These are phyloP conservation scores for Dendronephthya gigantea DNA, from an alignment of 64 coral and sea anemone genomes.

Conservation along the genomic window DNA sequence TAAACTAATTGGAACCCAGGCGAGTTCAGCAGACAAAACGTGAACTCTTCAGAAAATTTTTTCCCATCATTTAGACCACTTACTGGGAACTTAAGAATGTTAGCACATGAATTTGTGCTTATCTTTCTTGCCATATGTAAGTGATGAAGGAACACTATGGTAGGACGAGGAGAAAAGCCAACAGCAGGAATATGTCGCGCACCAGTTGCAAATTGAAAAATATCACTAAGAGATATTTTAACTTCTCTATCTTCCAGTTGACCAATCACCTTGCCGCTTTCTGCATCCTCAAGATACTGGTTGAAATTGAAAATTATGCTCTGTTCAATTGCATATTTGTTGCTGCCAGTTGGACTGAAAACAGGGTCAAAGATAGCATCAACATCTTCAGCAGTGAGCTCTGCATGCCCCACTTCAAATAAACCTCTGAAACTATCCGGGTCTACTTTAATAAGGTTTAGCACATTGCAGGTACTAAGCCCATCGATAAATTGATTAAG, in stretches of 20 bases:
- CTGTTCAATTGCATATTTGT: neutral
- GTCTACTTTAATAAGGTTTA: constrained; percentile 15
- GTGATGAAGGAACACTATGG: constrained; percentile 6
- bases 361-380: neutral
- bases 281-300: constrained; percentile 25
- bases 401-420: neutral
- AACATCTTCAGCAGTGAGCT: neutral
- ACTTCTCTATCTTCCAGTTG: constrained; percentile 4
- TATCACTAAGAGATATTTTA: neutral
- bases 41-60: constrained; percentile 20
- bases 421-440: neutral
- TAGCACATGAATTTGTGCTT: constrained; percentile 17
- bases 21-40: constrained; percentile 18
- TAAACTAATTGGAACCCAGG: constrained; percentile 17
- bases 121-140: neutral
- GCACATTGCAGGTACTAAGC: constrained; percentile 18
- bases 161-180: constrained; percentile 6
- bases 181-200: constrained; percentile 11
- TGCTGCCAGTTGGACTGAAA: neutral
- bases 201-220: constrained; percentile 10
- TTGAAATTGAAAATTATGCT: neutral
- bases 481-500: constrained; percentile 31
- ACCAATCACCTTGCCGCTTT: neutral
- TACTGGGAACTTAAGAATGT: constrained; percentile 21
- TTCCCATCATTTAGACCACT: neutral